A percentile compares a stretch with the other conserved stretches of the same genome.
Conservation (phyloP, 2,113 vertebrate species). For the Rhinoptilus africanus region DNA sequence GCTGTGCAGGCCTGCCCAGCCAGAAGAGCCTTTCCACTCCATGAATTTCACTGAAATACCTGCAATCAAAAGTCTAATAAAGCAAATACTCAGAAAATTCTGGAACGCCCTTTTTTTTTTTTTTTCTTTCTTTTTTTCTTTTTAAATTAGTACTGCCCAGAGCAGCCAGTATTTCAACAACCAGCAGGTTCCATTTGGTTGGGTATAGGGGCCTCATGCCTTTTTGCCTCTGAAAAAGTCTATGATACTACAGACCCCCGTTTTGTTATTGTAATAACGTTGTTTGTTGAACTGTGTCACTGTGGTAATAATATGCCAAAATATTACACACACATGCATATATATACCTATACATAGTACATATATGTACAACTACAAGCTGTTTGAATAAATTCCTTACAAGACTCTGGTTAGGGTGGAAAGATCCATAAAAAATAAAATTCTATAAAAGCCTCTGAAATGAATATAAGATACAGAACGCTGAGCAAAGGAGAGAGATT, state of each 20-base stretch:
- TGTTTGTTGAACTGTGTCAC: background rate
- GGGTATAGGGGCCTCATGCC: background rate
- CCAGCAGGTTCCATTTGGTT: background rate
- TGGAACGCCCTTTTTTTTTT: background rate
- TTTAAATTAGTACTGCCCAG: background rate
- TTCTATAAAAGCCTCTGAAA: background rate
- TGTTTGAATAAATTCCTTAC: background rate
- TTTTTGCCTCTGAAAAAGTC: background rate
- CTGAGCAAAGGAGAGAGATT: background rate
- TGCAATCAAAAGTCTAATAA: background rate
- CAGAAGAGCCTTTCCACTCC: background rate
- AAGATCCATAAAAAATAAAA: background rate
- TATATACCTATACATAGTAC: background rate
- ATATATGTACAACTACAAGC: background rate
- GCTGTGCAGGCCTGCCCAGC: background rate
- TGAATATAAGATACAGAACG: background rate
- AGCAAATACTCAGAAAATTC: background rate
- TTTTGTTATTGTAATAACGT: background rate
- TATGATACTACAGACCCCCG: background rate
- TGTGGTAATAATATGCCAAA: background rate
- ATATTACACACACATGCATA: background rate
- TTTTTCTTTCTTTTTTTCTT: background rate
- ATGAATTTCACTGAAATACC: background rate
- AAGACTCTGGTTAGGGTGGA: background rate
- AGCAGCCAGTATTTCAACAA: background rate